Percentiles rank a stretch among this genome's conserved stretches.
phyloP scores from a whole-genome alignment of 2,113 vertebrate species.

The Canis aureus region DNA sequence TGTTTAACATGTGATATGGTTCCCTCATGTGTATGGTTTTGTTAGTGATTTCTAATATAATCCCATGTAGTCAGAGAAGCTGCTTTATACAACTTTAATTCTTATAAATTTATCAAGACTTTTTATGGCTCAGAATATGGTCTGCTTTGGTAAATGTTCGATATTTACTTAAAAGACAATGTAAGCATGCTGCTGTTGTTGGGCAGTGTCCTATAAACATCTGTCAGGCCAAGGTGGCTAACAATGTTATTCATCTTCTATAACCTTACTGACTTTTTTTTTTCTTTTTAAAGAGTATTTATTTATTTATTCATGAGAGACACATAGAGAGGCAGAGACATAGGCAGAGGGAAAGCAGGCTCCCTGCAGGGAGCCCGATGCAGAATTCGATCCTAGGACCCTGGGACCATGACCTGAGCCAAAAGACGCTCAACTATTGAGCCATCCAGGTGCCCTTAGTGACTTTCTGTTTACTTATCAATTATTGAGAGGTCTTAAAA shows the following conservation, averaged over 20 bases:
- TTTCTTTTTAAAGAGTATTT: too few species aligned
- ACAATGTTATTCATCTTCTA: neutral
- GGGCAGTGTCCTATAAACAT: neutral
- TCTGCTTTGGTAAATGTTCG: neutral
- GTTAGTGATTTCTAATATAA: neutral
- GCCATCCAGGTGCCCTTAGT: neutral
- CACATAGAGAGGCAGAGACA: too few species aligned
- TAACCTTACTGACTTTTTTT: neutral
- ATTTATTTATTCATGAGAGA: too few species aligned
- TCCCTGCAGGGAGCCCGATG: too few species aligned
- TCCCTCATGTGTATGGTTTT: neutral
- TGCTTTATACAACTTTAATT: neutral
- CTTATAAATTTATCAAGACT: neutral
- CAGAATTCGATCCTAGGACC: too few species aligned
- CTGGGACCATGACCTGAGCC: too few species aligned
- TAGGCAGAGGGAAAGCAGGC: too few species aligned
- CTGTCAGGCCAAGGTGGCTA: neutral
- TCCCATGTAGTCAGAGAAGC: neutral
- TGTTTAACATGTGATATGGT: neutral
- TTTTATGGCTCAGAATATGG: neutral
- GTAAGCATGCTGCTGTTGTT: neutral
- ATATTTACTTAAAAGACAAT: neutral
- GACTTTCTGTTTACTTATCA: neutral
- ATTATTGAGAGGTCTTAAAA: neutral
- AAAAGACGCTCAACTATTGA: too few species aligned